Evolutionary conservation across 2,888 invertebrate genomes (phyloP).

Genomic region (Gibbula magus): DNA sequence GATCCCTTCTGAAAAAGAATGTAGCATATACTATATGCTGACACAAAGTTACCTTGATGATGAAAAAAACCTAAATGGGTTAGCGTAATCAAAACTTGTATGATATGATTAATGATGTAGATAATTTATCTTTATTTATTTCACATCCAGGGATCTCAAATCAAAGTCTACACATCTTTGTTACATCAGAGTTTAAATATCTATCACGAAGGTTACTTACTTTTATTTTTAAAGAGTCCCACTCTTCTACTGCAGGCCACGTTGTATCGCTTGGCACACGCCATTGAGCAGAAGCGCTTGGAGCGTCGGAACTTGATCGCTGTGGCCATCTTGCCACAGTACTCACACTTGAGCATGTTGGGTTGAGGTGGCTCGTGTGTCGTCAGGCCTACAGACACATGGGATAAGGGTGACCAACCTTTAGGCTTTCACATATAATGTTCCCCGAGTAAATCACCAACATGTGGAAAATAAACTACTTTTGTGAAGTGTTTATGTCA

Average conservation of each 20-base stretch:
- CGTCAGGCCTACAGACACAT: neutral
- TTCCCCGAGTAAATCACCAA: too few species aligned
- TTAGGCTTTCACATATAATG: too few species aligned
- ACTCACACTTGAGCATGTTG: slow-evolving; percentile 80
- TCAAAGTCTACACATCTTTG: too few species aligned
- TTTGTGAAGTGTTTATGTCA: neutral
- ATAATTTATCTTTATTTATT: too few species aligned
- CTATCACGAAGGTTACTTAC: neutral
- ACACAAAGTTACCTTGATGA: too few species aligned
- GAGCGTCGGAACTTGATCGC: slow-evolving; percentile 83
- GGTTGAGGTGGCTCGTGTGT: slow-evolving; percentile 6
- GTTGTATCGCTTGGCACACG: slow-evolving; percentile 82
- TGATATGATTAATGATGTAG: too few species aligned
- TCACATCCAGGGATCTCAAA: too few species aligned
- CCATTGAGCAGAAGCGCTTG: slow-evolving; percentile 83
- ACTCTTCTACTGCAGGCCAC: slow-evolving; percentile 74
- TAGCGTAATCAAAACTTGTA: too few species aligned
- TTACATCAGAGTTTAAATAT: too few species aligned
- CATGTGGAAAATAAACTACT: neutral
- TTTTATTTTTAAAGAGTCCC: slow-evolving; percentile 43
- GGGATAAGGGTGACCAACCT: neutral
- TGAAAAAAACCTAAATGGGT: too few species aligned
- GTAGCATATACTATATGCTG: too few species aligned
- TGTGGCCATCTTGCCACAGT: slow-evolving; percentile 83
- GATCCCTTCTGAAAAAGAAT: too few species aligned